Evolutionary conservation across 2,113 vertebrate genomes (phyloP), one percentile per base, ranked within the genome.

Genomic region (Paedocypris sp.): DNA sequence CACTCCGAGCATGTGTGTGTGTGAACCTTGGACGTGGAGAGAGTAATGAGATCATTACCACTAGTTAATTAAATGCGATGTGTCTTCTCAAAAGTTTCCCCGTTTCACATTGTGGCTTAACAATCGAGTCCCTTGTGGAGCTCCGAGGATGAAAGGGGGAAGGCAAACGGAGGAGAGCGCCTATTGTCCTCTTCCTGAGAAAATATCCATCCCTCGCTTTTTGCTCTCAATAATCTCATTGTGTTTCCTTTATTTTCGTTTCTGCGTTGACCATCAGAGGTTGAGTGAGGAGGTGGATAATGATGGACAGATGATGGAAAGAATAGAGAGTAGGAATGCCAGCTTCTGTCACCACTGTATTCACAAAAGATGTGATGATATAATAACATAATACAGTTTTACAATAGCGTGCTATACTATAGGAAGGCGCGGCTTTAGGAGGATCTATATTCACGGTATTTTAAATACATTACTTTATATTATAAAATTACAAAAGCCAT

Each of bases 11-110:
- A 46, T 28, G 38, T 49, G 32, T 60, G 56, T 56, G 50, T 47
- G 32, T 53, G 32, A 49, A 35, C 28, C 13, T 52, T 56, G 50
- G 57, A 69, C 28, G 48, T 41, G 9, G 32, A 54, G 38, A 59
- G 19, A 35, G 41, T 85, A 86, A 85, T 86, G 85, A 86, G 83
- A 84, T 85, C 80, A 82, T 85, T 84, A 85, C 79, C 81, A 79
- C 75, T 79, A 83, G 78, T 83, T 84, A 84, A 84, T 86, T 83
- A 85, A 83, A 82, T 77, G 70, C 72, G 77, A 81, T 82, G 79
- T 75, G 66, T 84, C 82, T 79, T 77, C 78, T 79, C 65, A 83
- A 81, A 77, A 76, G 66, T 72, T 60, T 74, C 69, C 77, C 72
- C 71, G 49, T 80, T 80, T 81, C 60, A 70, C 74, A 76, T 78